phyloP scores from a whole-genome alignment of 2,888 invertebrate species.

The Athetis lepigone region DNA sequence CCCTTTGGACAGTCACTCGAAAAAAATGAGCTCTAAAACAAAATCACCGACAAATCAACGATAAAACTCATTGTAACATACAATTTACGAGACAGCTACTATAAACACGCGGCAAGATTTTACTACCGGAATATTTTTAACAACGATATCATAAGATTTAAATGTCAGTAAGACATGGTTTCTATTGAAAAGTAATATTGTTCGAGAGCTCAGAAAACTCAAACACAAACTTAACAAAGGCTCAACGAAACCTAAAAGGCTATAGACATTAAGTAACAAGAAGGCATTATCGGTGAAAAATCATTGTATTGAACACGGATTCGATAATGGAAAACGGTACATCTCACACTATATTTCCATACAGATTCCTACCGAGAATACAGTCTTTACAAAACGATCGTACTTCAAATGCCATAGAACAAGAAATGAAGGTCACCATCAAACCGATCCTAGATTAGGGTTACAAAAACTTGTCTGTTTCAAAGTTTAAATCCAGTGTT shows the following conservation, averaged over 20 bases:
- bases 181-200: constrained; percentile 64
- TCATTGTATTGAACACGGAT: constrained; percentile 65
- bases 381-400: constrained; percentile 80
- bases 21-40: constrained; percentile 74
- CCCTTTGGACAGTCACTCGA: constrained; percentile 76
- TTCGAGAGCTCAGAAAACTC: constrained; percentile 75
- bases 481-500: constrained; percentile 72
- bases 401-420: constrained; percentile 74
- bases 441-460: constrained; percentile 55
- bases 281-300: constrained; percentile 65
- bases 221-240: constrained; percentile 78
- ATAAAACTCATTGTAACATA: constrained; percentile 49
- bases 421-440: constrained; percentile 45
- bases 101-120: constrained; percentile 36
- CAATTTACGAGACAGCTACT: constrained; percentile 43
- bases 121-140: constrained; percentile 37
- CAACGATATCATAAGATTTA: constrained; percentile 33
- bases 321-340: constrained; percentile 69
- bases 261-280: constrained; percentile 68
- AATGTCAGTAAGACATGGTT: constrained; percentile 21
- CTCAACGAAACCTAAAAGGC: constrained; percentile 74
- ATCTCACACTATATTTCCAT: constrained; percentile 69
- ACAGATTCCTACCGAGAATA: constrained; percentile 72
- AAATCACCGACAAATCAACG: constrained; percentile 64
- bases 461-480: constrained; percentile 61